Percentiles rank a stretch among this genome's conserved stretches.
Evolutionary conservation across 2,888 invertebrate species (phyloP).

Genomic region (Alsophila aescularia): DNA sequence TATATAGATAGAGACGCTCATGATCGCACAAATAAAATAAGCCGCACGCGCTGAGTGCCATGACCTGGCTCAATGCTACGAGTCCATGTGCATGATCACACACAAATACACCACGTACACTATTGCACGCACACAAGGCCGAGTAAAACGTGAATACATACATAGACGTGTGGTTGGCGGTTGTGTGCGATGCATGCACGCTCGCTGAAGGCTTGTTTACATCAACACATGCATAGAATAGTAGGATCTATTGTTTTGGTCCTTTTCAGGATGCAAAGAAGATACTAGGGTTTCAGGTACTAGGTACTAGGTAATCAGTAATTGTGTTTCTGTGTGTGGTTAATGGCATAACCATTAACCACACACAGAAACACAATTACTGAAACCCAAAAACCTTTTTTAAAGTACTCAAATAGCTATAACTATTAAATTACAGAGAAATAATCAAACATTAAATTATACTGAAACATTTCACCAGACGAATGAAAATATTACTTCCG

Average conservation of each 20-base stretch:
- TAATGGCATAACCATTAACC: no score
- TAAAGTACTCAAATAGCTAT: no score
- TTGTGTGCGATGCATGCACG: conserved; percentile 38
- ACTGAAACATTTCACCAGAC: no score
- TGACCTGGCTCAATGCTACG: conserved; percentile 82
- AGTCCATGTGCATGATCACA: conserved; percentile 40
- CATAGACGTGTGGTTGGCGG: conserved; percentile 39
- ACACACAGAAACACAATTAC: no score
- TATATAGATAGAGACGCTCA: conserved; percentile 43
- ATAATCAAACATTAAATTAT: no score
- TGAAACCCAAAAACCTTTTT: no score
- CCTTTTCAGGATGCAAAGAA: conserved; percentile 43
- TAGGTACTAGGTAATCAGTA: neutral
- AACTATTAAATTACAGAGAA: no score
- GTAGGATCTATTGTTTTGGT: conserved; percentile 50
- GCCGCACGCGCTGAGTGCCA: conserved; percentile 78
- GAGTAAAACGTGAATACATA: conserved; percentile 27
- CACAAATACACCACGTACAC: conserved; percentile 23
- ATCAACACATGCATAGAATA: conserved; percentile 63
- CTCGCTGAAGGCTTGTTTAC: conserved; percentile 67
- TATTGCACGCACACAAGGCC: conserved; percentile 26
- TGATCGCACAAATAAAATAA: conserved; percentile 52
- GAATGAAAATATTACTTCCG: no score
- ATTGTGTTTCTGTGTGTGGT: no score
- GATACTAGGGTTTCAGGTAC: neutral